These are phyloP conservation scores for Pseudochirops corinnae DNA, from an alignment of 2,797 vertebrate genomes.

Conservation along the genomic window DNA sequence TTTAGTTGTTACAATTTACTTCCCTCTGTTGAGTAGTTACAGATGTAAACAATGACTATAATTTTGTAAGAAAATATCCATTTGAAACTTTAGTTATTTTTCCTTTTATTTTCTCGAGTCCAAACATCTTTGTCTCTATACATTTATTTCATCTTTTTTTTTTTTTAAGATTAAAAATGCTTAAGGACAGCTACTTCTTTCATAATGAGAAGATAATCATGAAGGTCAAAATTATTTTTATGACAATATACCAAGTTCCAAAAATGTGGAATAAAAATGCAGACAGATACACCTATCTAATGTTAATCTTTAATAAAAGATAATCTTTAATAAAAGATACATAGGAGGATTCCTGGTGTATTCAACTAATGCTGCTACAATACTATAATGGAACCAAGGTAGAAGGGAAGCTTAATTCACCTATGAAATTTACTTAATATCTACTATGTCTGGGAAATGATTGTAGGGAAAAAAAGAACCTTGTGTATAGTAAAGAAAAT, in stretches of 20 bases:
- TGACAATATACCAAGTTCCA: not conserved
- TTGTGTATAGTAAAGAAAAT: not conserved
- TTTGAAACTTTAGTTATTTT: not conserved
- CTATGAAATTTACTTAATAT: constrained; percentile 5
- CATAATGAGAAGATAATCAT: not conserved
- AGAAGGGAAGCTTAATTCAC: not conserved
- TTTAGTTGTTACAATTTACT: not conserved
- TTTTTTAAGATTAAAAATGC: not conserved
- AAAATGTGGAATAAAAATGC: not conserved
- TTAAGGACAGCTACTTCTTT: not conserved
- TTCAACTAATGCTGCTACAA: not conserved
- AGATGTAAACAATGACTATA: not conserved
- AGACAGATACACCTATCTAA: not conserved
- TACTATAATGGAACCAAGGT: not conserved
- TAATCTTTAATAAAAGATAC: not conserved
- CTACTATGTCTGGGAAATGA: not conserved
- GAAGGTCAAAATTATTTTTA: not conserved
- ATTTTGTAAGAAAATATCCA: not conserved
- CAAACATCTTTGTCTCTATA: not conserved
- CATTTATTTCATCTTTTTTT: constrained; percentile 18
- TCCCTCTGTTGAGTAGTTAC: not conserved
- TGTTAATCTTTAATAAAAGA: no score
- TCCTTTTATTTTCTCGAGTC: not conserved
- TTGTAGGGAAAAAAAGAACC: not conserved
- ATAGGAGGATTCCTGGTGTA: not conserved